Evolutionary conservation across 2,113 vertebrate species (phyloP).

Genomic region (Sinocyclocheilus rhinocerous): DNA sequence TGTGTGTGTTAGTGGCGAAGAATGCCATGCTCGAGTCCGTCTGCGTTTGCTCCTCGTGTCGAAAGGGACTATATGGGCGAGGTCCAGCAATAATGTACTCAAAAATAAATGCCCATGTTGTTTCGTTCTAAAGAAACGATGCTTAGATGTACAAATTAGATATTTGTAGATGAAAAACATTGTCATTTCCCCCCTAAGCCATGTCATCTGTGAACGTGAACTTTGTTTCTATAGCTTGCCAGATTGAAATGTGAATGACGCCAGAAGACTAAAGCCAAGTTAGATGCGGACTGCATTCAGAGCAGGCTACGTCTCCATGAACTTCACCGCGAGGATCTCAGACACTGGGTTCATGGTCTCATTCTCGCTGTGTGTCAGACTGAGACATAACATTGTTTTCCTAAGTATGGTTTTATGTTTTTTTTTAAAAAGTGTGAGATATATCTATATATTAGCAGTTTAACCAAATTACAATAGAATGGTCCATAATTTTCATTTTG

Average conservation of each 20-base stretch:
- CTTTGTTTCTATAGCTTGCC: conserved; percentile 46
- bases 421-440: conserved; percentile 55
- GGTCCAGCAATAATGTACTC: conserved; percentile 57
- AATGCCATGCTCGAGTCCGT: neutral
- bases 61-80: conserved; percentile 46
- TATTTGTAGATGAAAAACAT: conserved; percentile 38
- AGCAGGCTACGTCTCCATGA: conserved; percentile 40
- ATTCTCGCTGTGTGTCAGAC: conserved; percentile 62
- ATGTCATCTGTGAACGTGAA: conserved; percentile 38
- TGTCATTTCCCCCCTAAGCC: conserved; percentile 27
- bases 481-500: conserved; percentile 80
- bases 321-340: conserved; percentile 46
- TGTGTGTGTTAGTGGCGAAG: conserved; percentile 3
- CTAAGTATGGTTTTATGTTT: conserved; percentile 70
- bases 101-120: conserved; percentile 58
- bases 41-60: conserved; percentile 28
- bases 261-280: conserved; percentile 44
- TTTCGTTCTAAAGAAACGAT: conserved; percentile 21
- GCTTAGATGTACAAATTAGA: conserved; percentile 52
- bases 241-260: conserved; percentile 55
- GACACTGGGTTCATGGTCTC: conserved; percentile 50
- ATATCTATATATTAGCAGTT: conserved; percentile 68
- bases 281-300: conserved; percentile 46
- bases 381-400: conserved; percentile 67
- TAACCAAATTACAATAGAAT: conserved; percentile 74